Evolutionary conservation across 1,140 invertebrate species (phyloP).

Genomic region (Drosophila mayri): DNA sequence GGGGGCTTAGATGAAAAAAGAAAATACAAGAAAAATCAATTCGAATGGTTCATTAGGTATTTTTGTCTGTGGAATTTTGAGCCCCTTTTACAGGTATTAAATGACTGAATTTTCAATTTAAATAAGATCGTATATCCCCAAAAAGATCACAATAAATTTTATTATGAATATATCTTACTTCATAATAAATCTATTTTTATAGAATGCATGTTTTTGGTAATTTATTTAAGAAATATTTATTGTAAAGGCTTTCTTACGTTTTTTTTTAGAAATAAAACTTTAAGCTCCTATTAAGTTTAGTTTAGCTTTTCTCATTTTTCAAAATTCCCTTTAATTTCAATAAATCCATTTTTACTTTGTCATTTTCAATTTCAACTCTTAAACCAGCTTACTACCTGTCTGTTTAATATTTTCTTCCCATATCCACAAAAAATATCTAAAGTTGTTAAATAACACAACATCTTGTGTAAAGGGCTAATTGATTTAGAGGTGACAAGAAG

Average conservation of each 20-base stretch:
- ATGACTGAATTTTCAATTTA: background rate
- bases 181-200: no score
- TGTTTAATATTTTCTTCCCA: background rate
- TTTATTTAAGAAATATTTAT: background rate
- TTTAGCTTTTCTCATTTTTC: background rate
- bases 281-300: no score
- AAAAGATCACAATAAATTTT: background rate
- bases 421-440: background rate
- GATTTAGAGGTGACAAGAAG: slow-evolving; percentile 54
- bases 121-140: background rate
- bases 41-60: slow-evolving; percentile 35
- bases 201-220: background rate
- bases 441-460: slow-evolving; percentile 25
- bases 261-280: no score
- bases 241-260: no score
- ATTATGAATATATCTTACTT: background rate
- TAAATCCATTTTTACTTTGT: background rate
- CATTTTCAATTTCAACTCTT: background rate
- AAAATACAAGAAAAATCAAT: slow-evolving; percentile 36
- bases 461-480: slow-evolving; percentile 46
- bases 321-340: no score
- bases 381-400: background rate
- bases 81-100: slow-evolving; percentile 25
- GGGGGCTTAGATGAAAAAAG: slow-evolving; percentile 20
- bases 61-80: slow-evolving; percentile 10